These are phyloP conservation scores for Orius insidiosus DNA, from an alignment of 1,140 invertebrate genomes.

Conservation along the genomic window DNA sequence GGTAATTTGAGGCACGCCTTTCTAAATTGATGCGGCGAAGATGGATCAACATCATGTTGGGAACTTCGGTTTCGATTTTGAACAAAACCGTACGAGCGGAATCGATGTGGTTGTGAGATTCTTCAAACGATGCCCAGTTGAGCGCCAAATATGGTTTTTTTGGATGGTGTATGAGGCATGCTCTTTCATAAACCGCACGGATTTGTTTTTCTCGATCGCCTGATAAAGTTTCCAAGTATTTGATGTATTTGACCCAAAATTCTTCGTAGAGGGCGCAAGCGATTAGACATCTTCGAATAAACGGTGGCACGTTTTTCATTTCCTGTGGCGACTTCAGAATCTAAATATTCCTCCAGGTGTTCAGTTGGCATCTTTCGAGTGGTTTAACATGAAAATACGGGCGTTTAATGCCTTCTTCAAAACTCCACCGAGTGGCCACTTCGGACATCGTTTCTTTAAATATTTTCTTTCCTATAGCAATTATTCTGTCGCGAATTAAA, in stretches of 20 bases:
- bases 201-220: slow-evolving; percentile 40
- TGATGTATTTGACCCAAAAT: slow-evolving; percentile 86
- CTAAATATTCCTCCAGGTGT: slow-evolving; percentile 96
- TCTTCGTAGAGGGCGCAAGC: slow-evolving; percentile 96
- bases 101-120: slow-evolving; percentile 55
- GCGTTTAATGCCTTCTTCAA: slow-evolving; percentile 90
- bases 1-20: slow-evolving; percentile 53
- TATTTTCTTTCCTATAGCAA: slow-evolving; percentile 58
- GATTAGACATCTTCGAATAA: slow-evolving; percentile 92
- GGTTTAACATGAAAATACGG: slow-evolving; percentile 98
- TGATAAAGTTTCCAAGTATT: slow-evolving; percentile 51
- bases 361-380: slow-evolving; percentile 82
- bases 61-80: slow-evolving; percentile 64
- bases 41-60: slow-evolving; percentile 58
- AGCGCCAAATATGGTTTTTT: slow-evolving; percentile 84
- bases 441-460: slow-evolving; percentile 75
- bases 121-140: slow-evolving; percentile 91
- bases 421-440: slow-evolving; percentile 76
- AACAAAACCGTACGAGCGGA: slow-evolving; percentile 64
- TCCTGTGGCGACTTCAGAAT: slow-evolving; percentile 83
- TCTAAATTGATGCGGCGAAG: slow-evolving; percentile 73
- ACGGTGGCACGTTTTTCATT: slow-evolving; percentile 68
- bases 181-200: slow-evolving; percentile 71
- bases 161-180: slow-evolving; percentile 80
- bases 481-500: slow-evolving; percentile 67